Evolutionary conservation across 2,113 vertebrate species (phyloP), one percentile per base, ranked within the genome.

Genomic region (Cyprinodon brontotheroides): DNA sequence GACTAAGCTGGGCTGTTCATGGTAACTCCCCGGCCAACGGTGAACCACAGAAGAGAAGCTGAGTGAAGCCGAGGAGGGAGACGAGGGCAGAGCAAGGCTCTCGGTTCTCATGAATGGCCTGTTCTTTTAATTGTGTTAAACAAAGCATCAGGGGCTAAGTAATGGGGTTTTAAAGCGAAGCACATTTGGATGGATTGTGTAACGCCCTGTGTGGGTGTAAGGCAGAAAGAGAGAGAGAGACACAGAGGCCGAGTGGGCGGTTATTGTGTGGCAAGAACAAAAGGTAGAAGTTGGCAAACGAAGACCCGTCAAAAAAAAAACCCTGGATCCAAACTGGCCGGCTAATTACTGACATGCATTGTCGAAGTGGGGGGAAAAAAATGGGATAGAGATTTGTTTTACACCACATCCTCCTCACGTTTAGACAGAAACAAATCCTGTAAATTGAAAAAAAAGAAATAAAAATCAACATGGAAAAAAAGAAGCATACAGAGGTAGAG

Each of bases 341-440:
- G 88, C 91, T 94, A 94, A 95, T 95, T 95, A 91, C 91, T 90
- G 89, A 89, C 88, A 91, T 75, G 82, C 87, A 89, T 92, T 93
- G 93, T 94, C 81, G 85, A 85, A 78, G 70, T 85, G 87, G 84
- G 89, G 90, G 83, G 84, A 93, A 90, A 94, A 93, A 93, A 90
- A 77, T 57, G 3, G 90, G 92, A 94, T 93, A 89, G 93, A 93
- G 92, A 94, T 93, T 84, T 90, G 91, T 93, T 92, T 93, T 86
- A 81, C 90, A 92, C 90, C 90, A 89, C 89, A 72, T 92, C 93
- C 89, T 91, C 83, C 87, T 88, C 79, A 74, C 90, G 88, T 84
- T 86, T 80, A 84, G 77, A 87, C 87, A 78, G 80, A 89, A 85
- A 89, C 81, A 90, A 92, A 93, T 92, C 91, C 89, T 86, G 83